phyloP scores from a whole-genome alignment of 1,140 invertebrate species.

The Ceratosolen solmsi region DNA sequence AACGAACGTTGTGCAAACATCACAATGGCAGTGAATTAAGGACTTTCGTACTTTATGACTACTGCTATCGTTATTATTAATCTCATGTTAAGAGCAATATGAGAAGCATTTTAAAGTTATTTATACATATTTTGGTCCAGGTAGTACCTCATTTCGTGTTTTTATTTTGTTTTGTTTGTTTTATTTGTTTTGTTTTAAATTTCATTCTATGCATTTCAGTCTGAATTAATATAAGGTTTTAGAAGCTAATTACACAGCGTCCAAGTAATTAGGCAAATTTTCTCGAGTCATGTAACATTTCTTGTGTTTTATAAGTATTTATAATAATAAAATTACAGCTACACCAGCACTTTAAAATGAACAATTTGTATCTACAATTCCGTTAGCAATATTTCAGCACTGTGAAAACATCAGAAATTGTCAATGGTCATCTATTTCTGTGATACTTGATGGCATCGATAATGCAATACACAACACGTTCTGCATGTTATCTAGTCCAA shows the following conservation, averaged over 20 bases:
- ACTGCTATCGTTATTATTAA: constrained; percentile 24
- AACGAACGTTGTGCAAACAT: neutral
- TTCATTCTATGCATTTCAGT: constrained; percentile 33
- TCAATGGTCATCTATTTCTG: constrained; percentile 41
- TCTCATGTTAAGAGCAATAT: constrained; percentile 16
- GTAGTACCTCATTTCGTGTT: constrained; percentile 30
- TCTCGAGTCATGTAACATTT: constrained; percentile 4
- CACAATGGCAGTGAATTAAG: constrained; percentile 46
- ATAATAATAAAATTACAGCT: constrained; percentile 28
- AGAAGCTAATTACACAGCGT: neutral
- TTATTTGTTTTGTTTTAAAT: neutral
- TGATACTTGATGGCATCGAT: constrained; percentile 62
- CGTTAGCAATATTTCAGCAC: neutral
- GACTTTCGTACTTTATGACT: constrained; percentile 9
- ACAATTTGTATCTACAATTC: constrained; percentile 37
- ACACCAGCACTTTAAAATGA: constrained; percentile 2
- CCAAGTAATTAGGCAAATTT: constrained; percentile 20
- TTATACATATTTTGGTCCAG: constrained; percentile 47
- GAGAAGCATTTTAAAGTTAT: constrained; percentile 25
- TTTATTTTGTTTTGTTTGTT: neutral
- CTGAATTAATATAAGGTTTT: constrained; percentile 25
- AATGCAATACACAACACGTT: constrained; percentile 70
- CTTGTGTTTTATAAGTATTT: constrained; percentile 32
- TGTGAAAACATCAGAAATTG: neutral
- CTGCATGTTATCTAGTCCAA: constrained; percentile 80